Conservation (phyloP, 2,888 invertebrate genomes). For the Choristoneura rosaceana region DNA sequence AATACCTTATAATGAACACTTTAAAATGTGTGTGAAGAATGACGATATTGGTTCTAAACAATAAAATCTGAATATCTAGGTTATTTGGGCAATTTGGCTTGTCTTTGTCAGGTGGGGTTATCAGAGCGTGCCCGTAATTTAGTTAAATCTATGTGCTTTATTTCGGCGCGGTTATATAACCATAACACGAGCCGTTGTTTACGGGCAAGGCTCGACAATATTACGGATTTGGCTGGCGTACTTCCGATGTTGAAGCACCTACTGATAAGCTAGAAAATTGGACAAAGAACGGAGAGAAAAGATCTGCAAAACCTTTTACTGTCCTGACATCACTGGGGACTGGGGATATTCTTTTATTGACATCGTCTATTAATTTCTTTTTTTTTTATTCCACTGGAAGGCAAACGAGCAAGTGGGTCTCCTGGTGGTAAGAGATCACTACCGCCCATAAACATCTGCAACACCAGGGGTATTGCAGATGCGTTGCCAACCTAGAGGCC, state of each 20-base stretch:
- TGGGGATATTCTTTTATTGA: no score
- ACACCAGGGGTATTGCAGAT: no score
- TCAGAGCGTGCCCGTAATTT: conserved; percentile 39
- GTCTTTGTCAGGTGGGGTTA: conserved; percentile 29
- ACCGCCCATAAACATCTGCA: no score
- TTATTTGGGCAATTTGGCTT: conserved; percentile 30
- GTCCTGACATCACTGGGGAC: no score
- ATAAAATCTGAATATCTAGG: conserved; percentile 27
- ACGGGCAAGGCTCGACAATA: neutral
- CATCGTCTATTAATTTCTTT: no score
- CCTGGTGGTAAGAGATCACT: no score
- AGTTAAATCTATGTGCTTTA: conserved; percentile 35
- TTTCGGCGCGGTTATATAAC: conserved; percentile 19
- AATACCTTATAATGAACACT: neutral
- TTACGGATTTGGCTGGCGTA: neutral
- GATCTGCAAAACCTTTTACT: no score
- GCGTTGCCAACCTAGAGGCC: no score
- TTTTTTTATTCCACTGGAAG: no score
- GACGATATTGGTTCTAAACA: conserved; percentile 16
- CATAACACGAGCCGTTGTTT: conserved; percentile 11
- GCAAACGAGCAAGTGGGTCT: no score
- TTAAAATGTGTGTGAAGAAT: neutral
- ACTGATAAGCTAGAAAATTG: neutral
- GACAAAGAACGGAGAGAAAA: neutral
- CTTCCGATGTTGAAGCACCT: neutral